These are phyloP conservation scores for Scaptomyza flava DNA, from an alignment of 2,888 invertebrate species.

Conservation along the genomic window DNA sequence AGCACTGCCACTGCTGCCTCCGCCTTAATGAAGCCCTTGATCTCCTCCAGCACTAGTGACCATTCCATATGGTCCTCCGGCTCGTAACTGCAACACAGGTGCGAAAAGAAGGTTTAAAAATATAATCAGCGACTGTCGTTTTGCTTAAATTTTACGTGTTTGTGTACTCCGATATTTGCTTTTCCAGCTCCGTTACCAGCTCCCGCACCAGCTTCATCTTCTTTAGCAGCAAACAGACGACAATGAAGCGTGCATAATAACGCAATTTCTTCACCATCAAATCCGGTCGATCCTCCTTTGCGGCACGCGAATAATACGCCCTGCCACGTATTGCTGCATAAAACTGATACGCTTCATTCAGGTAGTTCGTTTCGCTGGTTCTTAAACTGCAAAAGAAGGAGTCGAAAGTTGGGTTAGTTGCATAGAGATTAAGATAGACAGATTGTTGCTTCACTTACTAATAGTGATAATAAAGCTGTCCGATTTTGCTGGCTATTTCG, in stretches of 20 bases:
- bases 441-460: constrained; percentile 89
- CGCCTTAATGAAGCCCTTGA: constrained; percentile 96
- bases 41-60: constrained; percentile 97
- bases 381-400: constrained; percentile 88
- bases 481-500: constrained; percentile 99
- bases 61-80: constrained; percentile 99
- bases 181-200: constrained; percentile 95
- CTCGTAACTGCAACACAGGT: constrained; percentile 87
- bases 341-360: constrained; percentile 98
- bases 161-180: constrained; percentile 97
- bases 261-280: constrained; percentile 98
- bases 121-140: constrained; percentile 23
- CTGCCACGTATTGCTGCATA: constrained; percentile 97
- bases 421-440: not conserved
- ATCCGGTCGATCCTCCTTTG: constrained; percentile 96
- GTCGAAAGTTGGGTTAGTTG: not conserved
- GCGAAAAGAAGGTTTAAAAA: constrained; percentile 12
- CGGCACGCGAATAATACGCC: constrained; percentile 96
- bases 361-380: constrained; percentile 97
- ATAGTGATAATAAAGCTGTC: constrained; percentile 99
- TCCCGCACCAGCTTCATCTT: constrained; percentile 97
- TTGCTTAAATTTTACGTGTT: constrained; percentile 86
- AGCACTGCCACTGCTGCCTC: constrained; percentile 95
- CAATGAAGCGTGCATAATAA: constrained; percentile 98
- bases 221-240: constrained; percentile 96